phyloP scores from a whole-genome alignment of 2,113 vertebrate species.

The Lanius collurio region DNA sequence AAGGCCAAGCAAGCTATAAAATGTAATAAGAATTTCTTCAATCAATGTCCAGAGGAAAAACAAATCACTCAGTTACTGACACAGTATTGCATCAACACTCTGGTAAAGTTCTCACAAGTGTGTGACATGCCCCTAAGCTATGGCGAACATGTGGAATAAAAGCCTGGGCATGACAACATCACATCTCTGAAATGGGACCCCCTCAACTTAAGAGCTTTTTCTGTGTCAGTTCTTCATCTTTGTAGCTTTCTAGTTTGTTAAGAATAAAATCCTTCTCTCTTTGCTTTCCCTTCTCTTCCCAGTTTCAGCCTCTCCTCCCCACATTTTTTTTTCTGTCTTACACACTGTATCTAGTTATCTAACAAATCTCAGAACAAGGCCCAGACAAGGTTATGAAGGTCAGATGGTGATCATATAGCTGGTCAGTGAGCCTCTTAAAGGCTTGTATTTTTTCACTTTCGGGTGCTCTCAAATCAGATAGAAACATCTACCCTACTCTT shows the following conservation, averaged over 20 bases:
- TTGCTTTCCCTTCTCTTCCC: not conserved
- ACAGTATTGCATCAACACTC: conserved; percentile 75
- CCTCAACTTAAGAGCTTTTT: conserved; percentile 46
- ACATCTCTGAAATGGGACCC: not conserved
- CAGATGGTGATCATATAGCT: conserved; percentile 2
- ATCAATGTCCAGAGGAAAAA: conserved; percentile 82
- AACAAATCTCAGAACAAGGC: conserved; percentile 21
- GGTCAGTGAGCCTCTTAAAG: not conserved
- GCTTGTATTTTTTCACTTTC: not conserved
- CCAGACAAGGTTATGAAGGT: not conserved
- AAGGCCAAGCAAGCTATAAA: conserved; percentile 81
- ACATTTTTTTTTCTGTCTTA: not conserved
- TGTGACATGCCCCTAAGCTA: conserved; percentile 74
- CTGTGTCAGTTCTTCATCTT: conserved; percentile 16
- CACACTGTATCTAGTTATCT: not conserved
- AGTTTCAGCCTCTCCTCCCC: not conserved
- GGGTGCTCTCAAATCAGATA: conserved; percentile 17
- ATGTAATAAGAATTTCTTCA: conserved; percentile 83
- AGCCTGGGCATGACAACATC: not conserved
- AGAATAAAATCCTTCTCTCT: conserved; percentile 19
- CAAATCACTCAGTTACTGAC: conserved; percentile 77
- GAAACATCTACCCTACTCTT: not conserved
- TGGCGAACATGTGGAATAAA: not conserved
- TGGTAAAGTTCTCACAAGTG: conserved; percentile 74
- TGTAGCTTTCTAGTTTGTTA: conserved; percentile 14